Percentiles rank a stretch among this genome's conserved stretches.
These are phyloP conservation scores for Patiria pectinifera DNA, from an alignment of 53 echinoderm and acorn worm species.

Conservation along the genomic window DNA sequence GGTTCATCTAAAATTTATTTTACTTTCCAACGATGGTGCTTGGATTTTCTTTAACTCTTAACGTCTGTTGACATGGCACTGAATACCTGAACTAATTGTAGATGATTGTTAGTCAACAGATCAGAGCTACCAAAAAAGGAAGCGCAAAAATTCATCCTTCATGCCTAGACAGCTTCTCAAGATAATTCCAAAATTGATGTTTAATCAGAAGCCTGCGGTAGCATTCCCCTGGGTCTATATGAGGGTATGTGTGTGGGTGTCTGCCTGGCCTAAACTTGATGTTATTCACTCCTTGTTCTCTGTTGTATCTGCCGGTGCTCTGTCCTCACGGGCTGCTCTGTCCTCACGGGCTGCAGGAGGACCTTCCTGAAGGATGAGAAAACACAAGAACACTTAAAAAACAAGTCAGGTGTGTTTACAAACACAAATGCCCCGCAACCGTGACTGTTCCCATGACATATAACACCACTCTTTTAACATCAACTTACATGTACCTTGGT, in stretches of 20 bases:
- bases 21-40: not conserved
- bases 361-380: constrained; percentile 47
- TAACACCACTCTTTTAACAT: too few species aligned
- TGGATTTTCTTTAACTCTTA: not conserved
- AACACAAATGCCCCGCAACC: too few species aligned
- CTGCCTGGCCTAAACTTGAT: constrained; percentile 62
- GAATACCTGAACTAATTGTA: not conserved
- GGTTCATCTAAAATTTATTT: not conserved
- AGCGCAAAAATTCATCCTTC: not conserved
- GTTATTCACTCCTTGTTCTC: constrained; percentile 49
- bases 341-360: constrained; percentile 63
- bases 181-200: not conserved
- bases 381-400: not conserved
- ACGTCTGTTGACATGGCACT: not conserved
- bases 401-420: not conserved
- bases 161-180: not conserved
- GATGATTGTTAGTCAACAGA: not conserved
- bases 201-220: not conserved
- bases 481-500: too few species aligned
- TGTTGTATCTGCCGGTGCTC: constrained; percentile 6
- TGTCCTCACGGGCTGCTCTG: constrained; percentile 54
- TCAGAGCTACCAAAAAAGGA: not conserved
- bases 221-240: constrained; percentile 1
- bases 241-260: constrained; percentile 45
- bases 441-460: too few species aligned